A percentile compares a stretch with the other conserved stretches of the same genome.
phyloP scores from a whole-genome alignment of 2,113 vertebrate species.

The Piaya cayana region DNA sequence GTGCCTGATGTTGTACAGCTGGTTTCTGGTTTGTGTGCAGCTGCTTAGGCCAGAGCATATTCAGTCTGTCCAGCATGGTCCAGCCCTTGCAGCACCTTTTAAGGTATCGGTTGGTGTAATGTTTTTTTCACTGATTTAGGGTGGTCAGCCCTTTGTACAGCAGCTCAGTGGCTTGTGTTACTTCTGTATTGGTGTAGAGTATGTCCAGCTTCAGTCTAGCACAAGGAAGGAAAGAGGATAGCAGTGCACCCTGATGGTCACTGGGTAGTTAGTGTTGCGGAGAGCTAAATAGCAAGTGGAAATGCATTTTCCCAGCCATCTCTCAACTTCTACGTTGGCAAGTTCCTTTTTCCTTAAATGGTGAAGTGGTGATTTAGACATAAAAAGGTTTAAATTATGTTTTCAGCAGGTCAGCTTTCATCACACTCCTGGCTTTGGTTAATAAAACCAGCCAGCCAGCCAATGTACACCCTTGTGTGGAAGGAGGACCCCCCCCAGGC shows the following conservation, averaged over 20 bases:
- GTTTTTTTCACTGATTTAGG: neutral
- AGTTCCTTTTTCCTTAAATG: neutral
- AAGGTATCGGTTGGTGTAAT: neutral
- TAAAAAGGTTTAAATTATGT: neutral
- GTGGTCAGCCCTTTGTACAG: neutral
- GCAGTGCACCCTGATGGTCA: neutral
- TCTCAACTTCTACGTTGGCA: neutral
- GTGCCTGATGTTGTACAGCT: neutral
- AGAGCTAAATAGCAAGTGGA: neutral
- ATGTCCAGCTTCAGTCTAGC: neutral
- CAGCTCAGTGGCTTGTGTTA: neutral
- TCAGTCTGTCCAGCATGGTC: fast-evolving
- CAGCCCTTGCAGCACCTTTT: neutral
- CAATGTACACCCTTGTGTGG: fast-evolving
- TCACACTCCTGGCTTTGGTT: neutral
- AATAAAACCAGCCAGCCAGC: neutral
- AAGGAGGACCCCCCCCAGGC: neutral
- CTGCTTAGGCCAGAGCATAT: neutral
- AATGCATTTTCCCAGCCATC: neutral
- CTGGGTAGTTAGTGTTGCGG: neutral
- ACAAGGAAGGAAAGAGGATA: neutral
- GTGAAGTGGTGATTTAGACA: neutral
- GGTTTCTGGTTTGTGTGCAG: neutral
- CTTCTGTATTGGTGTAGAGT: neutral
- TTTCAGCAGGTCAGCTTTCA: neutral